Evolutionary conservation across 2,113 vertebrate species (phyloP), one percentile per base, ranked within the genome.

Genomic region (rat (Rattus norvegicus)): DNA sequence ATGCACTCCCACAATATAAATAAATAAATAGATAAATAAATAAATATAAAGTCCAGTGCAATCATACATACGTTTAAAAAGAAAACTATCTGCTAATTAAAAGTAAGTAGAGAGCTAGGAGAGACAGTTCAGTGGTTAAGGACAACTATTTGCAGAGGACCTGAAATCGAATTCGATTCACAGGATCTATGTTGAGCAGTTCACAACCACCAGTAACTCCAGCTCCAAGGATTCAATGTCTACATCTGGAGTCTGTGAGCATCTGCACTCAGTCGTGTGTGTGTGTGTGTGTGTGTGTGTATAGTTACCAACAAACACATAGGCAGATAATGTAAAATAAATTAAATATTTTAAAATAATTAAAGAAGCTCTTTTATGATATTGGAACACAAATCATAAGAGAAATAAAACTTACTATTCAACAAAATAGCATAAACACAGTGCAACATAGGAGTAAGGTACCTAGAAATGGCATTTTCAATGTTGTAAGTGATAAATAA

Each of bases 361-460:
- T 47, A 10, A 54, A n/a, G 19, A 89, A 24, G 47, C 8, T 80
- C 43, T 70, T 67, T 52, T 95, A 76, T 75, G 16, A 92, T 43
- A 33, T 83, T 88, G 6, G 30, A 91, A 28, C 54, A 80, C 70
- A 95, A 75, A 69, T 87, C 54, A 88, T 76, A 69, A 95, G 95
- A 65, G 43, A 59, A 75, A 70, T 39, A n/a, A 86, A 92, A 91
- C 2, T 49, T 63, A 73, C 54, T 94, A 0, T 73, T 67, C 76
- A 91, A 88, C 70, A 94, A 92, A 96, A 56, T 30, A 79, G 1
- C 33, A 63, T 94, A 91, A 67, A 28, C 47, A 86, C 2, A 85
- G 56, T 59, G 47, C 73, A 47, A 22, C 30, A 24, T 16, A 72
- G 8, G 69, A 86, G 52, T 56, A 33, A 67, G 1, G 52, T 54